Evolutionary conservation across 2,888 invertebrate genomes (phyloP), one percentile per base, ranked within the genome.

Genomic region (Lordiphosa andalusiaca): DNA sequence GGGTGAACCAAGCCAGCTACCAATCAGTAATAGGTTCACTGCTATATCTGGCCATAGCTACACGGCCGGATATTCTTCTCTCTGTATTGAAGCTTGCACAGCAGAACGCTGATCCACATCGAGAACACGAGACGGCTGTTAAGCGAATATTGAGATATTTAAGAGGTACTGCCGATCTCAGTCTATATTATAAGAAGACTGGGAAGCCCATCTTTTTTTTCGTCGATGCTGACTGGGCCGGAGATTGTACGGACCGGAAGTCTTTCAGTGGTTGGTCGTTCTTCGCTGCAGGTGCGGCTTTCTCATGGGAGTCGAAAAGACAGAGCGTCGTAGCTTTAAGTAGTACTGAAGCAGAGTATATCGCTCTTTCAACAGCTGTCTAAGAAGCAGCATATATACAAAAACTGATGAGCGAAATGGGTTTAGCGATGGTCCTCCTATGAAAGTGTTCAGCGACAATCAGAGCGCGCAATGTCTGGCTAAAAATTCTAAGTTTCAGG

Each of bases 391-490:
- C 30, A 2, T 30, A 30, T 30, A 30, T 3, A 30, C 9, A 30
- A 9, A 30, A 30, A 30, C 30, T 30, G 9, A 30, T 30, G 9
- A 9, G 7, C 3, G 30, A 30, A 30, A 30, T 9, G 30, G 30
- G 30, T 30, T 30, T 30, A 9, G 30, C 30, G 30, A 9, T 30
- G 30, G 30, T 30, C 30, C 30, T 30, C 9, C 30, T 9, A 30
- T 9, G 30, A 30, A 9, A 35, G 13, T 53, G 35, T 41, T 60
- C 21, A 61, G 57, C 30, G 64, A 68, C 44, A 67, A 61, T 41
- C 53, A 56, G 13, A 60, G 60, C 16, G 61, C 61, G 9, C 51
- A 60, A 49, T 54, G 48, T n/a, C 49, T 70, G 7, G 55, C 48
- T 4, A 53, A 53, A 9, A 67, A 67, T 52, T 46, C 54, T 1